Evolutionary conservation across 2,797 vertebrate genomes (phyloP).

Genomic region (Acanthurus tractus): DNA sequence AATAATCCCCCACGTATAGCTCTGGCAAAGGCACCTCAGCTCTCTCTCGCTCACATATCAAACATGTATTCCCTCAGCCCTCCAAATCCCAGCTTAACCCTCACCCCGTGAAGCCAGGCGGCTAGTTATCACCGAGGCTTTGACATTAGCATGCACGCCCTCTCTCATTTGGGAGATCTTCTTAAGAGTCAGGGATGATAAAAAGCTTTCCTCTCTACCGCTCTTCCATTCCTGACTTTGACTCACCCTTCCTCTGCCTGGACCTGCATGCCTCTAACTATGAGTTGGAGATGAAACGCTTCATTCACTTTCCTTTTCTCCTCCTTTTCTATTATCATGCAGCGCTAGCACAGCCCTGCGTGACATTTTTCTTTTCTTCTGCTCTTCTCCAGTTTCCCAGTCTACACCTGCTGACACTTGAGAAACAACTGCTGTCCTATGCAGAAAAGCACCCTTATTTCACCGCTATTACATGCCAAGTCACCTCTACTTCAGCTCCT

Average conservation of each 20-base stretch:
- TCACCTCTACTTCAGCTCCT: conserved; percentile 63
- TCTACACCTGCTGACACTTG: conserved; percentile 77
- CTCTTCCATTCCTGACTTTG: conserved; percentile 80
- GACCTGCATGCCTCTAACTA: conserved; percentile 77
- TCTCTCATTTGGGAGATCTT: conserved; percentile 84
- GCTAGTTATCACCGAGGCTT: conserved; percentile 81
- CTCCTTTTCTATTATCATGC: conserved; percentile 77
- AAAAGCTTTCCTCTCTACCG: conserved; percentile 80
- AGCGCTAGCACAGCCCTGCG: conserved; percentile 65
- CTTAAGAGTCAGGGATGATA: conserved; percentile 83
- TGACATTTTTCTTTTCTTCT: conserved; percentile 79
- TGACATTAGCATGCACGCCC: conserved; percentile 81
- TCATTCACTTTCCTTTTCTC: conserved; percentile 64
- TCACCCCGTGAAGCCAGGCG: conserved; percentile 72
- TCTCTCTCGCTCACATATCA: conserved; percentile 77
- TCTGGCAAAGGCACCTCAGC: conserved; percentile 79
- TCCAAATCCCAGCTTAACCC: conserved; percentile 84
- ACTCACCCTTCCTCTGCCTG: conserved; percentile 79
- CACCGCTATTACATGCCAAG: conserved; percentile 59
- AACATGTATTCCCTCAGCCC: conserved; percentile 80
- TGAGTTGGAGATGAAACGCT: conserved; percentile 79
- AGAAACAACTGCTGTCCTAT: conserved; percentile 78
- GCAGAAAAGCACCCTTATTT: conserved; percentile 62
- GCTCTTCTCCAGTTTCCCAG: conserved; percentile 59
- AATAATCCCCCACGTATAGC: conserved; percentile 78